Evolutionary conservation across 53 echinoderm and acorn worm species (phyloP).

Genomic region (Antedon mediterranea): DNA sequence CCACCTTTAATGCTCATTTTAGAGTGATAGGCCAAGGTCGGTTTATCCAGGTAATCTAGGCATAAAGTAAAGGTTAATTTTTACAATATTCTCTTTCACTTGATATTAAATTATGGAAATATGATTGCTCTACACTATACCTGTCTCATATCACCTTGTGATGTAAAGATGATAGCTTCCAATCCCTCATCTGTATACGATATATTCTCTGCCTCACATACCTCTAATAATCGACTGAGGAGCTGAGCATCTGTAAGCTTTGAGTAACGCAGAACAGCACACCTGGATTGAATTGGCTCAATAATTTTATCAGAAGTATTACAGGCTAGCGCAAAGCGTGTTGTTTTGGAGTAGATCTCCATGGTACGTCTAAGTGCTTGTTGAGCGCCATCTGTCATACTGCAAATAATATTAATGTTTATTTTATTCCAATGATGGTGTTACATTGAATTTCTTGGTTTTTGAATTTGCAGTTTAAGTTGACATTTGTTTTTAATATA

Average conservation of each 20-base stretch:
- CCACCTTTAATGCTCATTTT: too few relatives aligned
- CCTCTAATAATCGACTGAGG: constrained; percentile 55
- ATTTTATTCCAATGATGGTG: too few relatives aligned
- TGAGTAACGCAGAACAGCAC: constrained; percentile 89
- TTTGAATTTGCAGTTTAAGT: too few relatives aligned
- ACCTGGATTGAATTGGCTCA: constrained; percentile 92
- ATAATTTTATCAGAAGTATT: constrained; percentile 94
- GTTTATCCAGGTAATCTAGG: too few relatives aligned
- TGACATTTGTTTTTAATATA: too few relatives aligned
- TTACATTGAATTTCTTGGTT: too few relatives aligned
- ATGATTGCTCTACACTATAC: too few relatives aligned
- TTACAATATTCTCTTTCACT: too few relatives aligned
- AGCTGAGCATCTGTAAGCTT: constrained; percentile 71
- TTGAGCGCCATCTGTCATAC: constrained; percentile 90
- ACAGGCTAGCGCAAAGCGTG: constrained; percentile 87
- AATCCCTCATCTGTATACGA: constrained; percentile 65
- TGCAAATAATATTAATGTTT: constrained; percentile 6
- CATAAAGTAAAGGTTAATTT: too few relatives aligned
- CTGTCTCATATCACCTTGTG: constrained; percentile 99
- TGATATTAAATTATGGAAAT: too few relatives aligned
- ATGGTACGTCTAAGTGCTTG: constrained; percentile 87
- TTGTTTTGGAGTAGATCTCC: constrained; percentile 99
- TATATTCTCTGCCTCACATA: constrained; percentile 51
- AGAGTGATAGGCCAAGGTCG: too few relatives aligned
- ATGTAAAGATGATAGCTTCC: constrained; percentile 91